Conservation (phyloP, 2,113 vertebrate species). For the Solea senegalensis region DNA sequence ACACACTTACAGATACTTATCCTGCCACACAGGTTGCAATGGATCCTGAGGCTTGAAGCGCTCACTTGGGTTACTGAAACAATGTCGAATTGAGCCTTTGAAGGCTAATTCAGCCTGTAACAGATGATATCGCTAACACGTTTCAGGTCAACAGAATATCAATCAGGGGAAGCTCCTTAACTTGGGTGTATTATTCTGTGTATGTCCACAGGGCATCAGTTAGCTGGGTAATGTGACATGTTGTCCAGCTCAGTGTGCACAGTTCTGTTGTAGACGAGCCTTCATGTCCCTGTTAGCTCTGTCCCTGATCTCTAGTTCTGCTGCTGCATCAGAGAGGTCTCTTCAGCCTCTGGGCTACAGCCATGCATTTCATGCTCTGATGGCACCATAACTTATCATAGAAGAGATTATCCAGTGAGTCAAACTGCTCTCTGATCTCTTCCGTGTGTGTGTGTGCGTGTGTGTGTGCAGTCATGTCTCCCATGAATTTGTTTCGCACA, state of each 20-base stretch:
- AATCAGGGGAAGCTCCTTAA: background rate
- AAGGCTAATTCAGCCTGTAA: background rate
- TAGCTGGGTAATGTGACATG: constrained; percentile 5
- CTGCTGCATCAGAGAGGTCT: constrained; percentile 18
- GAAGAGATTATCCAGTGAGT: constrained; percentile 51
- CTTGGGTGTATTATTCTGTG: background rate
- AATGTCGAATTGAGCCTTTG: background rate
- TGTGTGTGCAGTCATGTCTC: constrained; percentile 10
- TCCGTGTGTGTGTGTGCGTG: constrained; percentile 10
- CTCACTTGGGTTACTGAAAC: background rate
- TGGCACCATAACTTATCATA: constrained; percentile 45
- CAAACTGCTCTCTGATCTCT: constrained; percentile 55
- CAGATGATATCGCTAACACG: background rate
- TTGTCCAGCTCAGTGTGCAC: constrained; percentile 6
- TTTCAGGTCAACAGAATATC: background rate
- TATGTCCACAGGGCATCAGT: constrained; percentile 1
- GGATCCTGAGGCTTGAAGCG: background rate
- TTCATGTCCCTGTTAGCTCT: constrained; percentile 16
- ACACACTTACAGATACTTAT: background rate
- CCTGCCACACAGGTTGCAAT: background rate
- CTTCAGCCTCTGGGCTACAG: constrained; percentile 32
- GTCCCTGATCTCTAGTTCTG: constrained; percentile 21
- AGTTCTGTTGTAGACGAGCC: constrained; percentile 22
- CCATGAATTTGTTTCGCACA: background rate
- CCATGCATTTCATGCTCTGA: constrained; percentile 54